A percentile compares a stretch with the other conserved stretches of the same genome.
Conservation (phyloP, 2,888 invertebrate species). For the Anodontia alba region DNA sequence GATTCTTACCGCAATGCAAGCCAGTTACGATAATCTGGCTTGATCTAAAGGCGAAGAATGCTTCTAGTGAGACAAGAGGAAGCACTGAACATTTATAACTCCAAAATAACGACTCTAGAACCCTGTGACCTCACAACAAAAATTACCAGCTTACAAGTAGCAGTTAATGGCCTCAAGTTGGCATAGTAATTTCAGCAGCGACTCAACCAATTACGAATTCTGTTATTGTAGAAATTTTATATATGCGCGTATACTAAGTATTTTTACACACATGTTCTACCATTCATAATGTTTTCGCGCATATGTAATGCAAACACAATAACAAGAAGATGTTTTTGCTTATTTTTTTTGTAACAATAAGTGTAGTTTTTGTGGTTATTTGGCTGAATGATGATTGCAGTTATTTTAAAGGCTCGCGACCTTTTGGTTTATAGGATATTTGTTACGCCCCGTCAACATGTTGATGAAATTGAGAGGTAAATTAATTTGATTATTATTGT, state of each 20-base stretch:
- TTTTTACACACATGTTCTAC: background rate
- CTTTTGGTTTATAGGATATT: no score
- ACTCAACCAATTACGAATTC: background rate
- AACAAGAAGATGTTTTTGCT: constrained; percentile 3
- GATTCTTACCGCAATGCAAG: no score
- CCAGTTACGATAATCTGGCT: no score
- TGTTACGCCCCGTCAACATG: no score
- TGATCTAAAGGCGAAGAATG: no score
- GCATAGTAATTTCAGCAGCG: background rate
- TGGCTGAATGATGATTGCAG: background rate
- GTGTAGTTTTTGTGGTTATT: background rate
- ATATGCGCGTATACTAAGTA: background rate
- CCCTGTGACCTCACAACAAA: background rate
- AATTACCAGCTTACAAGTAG: background rate
- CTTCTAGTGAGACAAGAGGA: no score
- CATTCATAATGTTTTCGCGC: background rate
- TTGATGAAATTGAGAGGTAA: no score
- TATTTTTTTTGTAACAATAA: background rate
- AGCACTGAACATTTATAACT: no score
- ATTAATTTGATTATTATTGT: no score
- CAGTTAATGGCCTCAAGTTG: background rate
- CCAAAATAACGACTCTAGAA: no score
- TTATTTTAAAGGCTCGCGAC: no score
- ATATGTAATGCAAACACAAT: background rate
- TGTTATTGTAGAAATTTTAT: background rate